Evolutionary conservation across 2,888 invertebrate genomes (phyloP).

Genomic region (Asteroscopus sphinx): DNA sequence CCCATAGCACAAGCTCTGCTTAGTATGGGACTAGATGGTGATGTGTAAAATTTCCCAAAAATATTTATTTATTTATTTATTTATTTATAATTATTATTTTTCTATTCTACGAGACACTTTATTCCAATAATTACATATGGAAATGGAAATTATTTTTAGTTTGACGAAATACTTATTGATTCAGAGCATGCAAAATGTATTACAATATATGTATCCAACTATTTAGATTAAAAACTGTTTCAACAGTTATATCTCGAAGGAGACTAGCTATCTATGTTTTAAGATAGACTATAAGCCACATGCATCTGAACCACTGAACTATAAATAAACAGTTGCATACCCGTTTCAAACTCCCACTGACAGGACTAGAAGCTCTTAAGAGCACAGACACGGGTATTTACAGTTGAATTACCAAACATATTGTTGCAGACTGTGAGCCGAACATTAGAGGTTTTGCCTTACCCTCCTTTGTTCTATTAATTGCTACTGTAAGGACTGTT

Average conservation of each 20-base stretch:
- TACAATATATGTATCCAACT: not conserved
- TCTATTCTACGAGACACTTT: too few relatives aligned
- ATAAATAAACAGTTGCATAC: slow-evolving; percentile 39
- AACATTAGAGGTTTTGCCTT: slow-evolving; percentile 69
- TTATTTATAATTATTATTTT: too few relatives aligned
- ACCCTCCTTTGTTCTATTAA: slow-evolving; percentile 74
- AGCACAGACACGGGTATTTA: slow-evolving; percentile 45
- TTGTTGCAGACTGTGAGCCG: slow-evolving; percentile 58
- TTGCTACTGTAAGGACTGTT: slow-evolving; percentile 69
- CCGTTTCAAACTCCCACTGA: slow-evolving; percentile 31
- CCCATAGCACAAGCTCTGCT: too few relatives aligned
- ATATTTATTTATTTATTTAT: too few relatives aligned
- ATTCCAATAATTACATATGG: too few relatives aligned
- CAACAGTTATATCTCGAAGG: not conserved
- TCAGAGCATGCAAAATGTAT: too few relatives aligned
- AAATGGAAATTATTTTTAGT: too few relatives aligned
- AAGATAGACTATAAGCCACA: not conserved
- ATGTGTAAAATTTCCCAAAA: not conserved
- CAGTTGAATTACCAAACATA: slow-evolving; percentile 63
- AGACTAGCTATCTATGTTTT: not conserved
- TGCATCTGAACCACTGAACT: slow-evolving; percentile 1
- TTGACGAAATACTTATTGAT: too few relatives aligned
- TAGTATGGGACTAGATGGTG: too few relatives aligned
- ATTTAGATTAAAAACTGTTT: not conserved
- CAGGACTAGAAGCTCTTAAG: slow-evolving; percentile 28